Conservation (phyloP, 2,888 invertebrate genomes). For the Lissocephala sabroskyi region DNA sequence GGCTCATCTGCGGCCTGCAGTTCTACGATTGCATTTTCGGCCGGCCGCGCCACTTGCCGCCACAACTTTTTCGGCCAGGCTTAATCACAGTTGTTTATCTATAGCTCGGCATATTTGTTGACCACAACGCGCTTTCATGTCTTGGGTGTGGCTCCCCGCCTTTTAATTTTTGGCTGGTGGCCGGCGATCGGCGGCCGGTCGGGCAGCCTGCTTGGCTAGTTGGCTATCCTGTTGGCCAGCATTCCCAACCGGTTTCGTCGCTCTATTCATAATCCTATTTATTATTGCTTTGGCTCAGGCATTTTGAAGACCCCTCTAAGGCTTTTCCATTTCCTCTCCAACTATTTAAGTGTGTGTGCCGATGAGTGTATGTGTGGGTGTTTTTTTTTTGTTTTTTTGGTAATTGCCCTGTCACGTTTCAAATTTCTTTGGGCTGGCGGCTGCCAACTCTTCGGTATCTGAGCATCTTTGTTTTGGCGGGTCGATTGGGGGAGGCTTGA, state of each 20-base stretch:
- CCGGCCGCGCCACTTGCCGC: constrained; percentile 29
- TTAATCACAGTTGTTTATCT: constrained; percentile 46
- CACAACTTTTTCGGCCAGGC: neutral
- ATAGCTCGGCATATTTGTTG: constrained; percentile 2
- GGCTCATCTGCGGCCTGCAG: constrained; percentile 26
- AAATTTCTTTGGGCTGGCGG: constrained; percentile 15
- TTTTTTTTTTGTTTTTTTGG: constrained; percentile 11
- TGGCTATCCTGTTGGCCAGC: neutral
- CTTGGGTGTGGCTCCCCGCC: constrained; percentile 51
- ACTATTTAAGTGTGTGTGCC: too few relatives aligned
- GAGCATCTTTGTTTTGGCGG: constrained; percentile 6
- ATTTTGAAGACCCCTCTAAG: constrained; percentile 21
- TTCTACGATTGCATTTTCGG: constrained; percentile 27
- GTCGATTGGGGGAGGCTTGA: constrained; percentile 17
- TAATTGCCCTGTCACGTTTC: constrained; percentile 54
- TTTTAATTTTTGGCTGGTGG: constrained; percentile 8
- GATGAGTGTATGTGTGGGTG: neutral
- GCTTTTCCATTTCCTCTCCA: constrained; percentile 11
- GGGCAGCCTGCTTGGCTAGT: neutral
- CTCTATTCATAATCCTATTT: constrained; percentile 5
- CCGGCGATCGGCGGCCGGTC: neutral
- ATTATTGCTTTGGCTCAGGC: constrained; percentile 2
- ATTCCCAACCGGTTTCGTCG: neutral
- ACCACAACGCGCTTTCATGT: constrained; percentile 43
- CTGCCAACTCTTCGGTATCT: constrained; percentile 7